Evolutionary conservation across 2,888 invertebrate genomes (phyloP), one percentile per base, ranked within the genome.

Genomic region (Acanthococcus lagerstroemiae): DNA sequence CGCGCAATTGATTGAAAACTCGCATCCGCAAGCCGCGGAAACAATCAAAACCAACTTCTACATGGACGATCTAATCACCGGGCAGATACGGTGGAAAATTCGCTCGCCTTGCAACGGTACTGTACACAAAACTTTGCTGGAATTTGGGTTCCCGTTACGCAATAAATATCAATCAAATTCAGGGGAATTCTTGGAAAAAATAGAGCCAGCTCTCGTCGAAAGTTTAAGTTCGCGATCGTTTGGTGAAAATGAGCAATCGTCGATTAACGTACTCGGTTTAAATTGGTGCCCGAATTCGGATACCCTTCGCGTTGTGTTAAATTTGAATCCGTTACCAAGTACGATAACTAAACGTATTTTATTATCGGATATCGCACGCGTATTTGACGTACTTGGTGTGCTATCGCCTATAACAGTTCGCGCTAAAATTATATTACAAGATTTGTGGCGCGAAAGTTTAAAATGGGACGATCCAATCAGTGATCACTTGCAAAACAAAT

Each of bases 31-130:
- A 17, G 70, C 69, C 5, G 46, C 69, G 3, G 17, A 68, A 26
- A 63, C 68, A 19, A 68, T 37, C 60, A 67, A 17, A 66, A 72
- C 68, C 2, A 71, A 73, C 60, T 71, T 73, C 45, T 75, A 76
- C 44, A 71, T 75, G 15, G 73, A 75, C 60, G 74, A 74, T 67
- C 63, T 72, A 1, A 55, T 73, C 24, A 58, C 69, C 19, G 72
- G 12, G 68, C 67, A 1, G 27, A 66, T n/a, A 67, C 69, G 12
- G 15, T 69, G 1, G 68, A 68, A 7, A 50, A 72, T 55, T 70
- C 71, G 1, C 19, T 68, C 6, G 6, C 66, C 25, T n/a, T 70
- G 2, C 67, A 70, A 55, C 3, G n/a, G 65, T 3, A 54, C 70
- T 44, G 26, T 72, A 3, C 54, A 56, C 19, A 7, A 55, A 17